These are phyloP conservation scores for Motacilla alba DNA, from an alignment of 2,113 vertebrate species.

Conservation along the genomic window DNA sequence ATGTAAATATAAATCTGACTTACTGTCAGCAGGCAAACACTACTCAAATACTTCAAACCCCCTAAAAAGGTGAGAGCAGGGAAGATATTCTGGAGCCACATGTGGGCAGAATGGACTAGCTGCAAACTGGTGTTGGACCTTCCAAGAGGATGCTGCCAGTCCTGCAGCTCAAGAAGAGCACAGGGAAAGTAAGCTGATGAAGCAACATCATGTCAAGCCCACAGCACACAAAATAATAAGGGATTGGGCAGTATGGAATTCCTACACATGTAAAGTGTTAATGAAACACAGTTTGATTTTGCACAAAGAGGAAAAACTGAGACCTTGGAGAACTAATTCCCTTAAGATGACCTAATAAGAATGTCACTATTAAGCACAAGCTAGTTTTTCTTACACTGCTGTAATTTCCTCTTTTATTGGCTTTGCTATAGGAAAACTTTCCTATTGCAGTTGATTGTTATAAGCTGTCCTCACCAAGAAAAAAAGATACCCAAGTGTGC, in stretches of 20 bases:
- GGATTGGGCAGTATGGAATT: neutral
- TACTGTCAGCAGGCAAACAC: neutral
- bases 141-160: neutral
- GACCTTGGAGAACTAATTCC: neutral
- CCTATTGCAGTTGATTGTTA: neutral
- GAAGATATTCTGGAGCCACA: neutral
- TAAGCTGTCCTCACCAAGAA: neutral
- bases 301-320: neutral
- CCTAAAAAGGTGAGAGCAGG: neutral
- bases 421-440: neutral
- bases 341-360: neutral
- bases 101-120: neutral
- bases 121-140: neutral
- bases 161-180: neutral
- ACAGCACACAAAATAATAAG: neutral
- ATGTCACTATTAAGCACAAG: neutral
- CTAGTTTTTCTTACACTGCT: neutral
- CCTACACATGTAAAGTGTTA: neutral
- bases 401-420: neutral
- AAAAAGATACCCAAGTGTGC: neutral
- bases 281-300: neutral
- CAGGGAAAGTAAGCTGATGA: neutral
- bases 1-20: neutral
- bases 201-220: neutral
- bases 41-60: neutral